Evolutionary conservation across 2,797 vertebrate species (phyloP).

Genomic region (Adelosebastes latens): DNA sequence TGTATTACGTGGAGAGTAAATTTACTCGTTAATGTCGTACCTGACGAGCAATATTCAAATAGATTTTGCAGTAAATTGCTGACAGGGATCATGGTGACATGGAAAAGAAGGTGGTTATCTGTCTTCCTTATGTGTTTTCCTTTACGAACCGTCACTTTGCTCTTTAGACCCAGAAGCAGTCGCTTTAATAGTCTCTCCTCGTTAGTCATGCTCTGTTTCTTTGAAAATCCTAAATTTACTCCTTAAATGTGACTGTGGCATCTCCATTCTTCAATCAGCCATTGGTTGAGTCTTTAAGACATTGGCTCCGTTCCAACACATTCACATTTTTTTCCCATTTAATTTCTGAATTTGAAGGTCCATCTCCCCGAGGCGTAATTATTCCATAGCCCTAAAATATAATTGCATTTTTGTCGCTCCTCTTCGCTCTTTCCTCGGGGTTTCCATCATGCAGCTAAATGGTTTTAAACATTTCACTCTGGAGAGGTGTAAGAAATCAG

Average conservation of each 20-base stretch:
- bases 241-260: constrained; percentile 22
- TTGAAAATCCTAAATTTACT: constrained; percentile 31
- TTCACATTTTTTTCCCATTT: not conserved
- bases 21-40: constrained; percentile 8
- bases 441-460: constrained; percentile 29
- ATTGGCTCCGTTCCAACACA: constrained; percentile 27
- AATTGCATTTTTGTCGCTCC: constrained; percentile 41
- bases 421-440: constrained; percentile 21
- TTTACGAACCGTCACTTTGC: not conserved
- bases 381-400: constrained; percentile 43
- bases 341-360: constrained; percentile 21
- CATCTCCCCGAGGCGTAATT: constrained; percentile 43
- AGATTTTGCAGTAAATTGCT: not conserved
- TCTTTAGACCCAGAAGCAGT: constrained; percentile 7
- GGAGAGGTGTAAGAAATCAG: constrained; percentile 25
- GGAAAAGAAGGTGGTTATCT: not conserved
- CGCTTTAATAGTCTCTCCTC: constrained; percentile 30
- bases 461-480: constrained; percentile 38
- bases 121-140: not conserved
- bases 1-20: not conserved
- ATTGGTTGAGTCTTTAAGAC: constrained; percentile 27
- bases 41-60: constrained; percentile 4
- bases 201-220: constrained; percentile 28
- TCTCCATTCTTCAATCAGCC: constrained; percentile 29
- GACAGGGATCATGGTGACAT: not conserved